phyloP scores from a whole-genome alignment of 2,797 vertebrate genomes.

The Manis crassicaudata region DNA sequence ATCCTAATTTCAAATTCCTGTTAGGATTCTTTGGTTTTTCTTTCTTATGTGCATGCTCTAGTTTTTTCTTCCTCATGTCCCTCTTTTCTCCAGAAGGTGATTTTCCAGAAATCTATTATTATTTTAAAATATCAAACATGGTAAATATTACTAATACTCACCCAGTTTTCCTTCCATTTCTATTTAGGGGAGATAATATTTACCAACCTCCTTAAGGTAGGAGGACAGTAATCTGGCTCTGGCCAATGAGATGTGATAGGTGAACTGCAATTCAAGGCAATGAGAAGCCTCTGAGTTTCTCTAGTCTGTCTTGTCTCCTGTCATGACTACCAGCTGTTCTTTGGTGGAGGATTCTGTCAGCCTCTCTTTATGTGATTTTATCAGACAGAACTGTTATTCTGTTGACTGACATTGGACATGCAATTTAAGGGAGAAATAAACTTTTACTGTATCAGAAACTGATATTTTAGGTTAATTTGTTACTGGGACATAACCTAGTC shows the following conservation, averaged over 20 bases:
- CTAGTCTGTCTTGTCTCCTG: neutral
- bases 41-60: neutral
- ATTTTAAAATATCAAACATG: neutral
- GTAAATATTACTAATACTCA: neutral
- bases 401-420: neutral
- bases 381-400: neutral
- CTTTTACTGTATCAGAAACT: neutral
- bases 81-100: neutral
- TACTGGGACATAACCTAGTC: neutral
- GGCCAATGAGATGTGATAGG: neutral
- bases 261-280: neutral
- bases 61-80: neutral
- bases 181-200: neutral
- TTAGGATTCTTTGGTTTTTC: neutral
- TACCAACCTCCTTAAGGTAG: neutral
- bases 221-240: rapidly evolving
- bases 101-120: neutral
- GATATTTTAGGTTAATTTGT: slow-evolving; percentile 15
- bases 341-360: neutral
- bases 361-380: neutral
- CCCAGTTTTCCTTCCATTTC: neutral
- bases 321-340: neutral
- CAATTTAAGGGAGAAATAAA: neutral
- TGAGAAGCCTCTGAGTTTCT: neutral
- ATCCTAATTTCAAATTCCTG: neutral